Base-by-base conservation (phyloP, 2,888 invertebrate species). In the Augiades crinisus region DNA sequence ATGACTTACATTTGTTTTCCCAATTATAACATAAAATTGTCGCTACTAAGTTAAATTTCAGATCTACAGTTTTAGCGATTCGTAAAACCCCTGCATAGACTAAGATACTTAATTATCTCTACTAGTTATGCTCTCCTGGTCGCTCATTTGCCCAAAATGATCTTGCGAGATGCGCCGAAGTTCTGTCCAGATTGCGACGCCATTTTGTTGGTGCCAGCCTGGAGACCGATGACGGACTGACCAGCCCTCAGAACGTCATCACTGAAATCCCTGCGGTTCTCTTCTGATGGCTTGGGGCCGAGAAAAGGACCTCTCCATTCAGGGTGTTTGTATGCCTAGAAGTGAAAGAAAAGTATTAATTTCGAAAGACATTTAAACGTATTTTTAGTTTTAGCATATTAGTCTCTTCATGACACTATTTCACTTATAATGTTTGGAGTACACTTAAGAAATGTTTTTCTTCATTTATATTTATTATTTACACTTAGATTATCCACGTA, bases 241-340 rank as follows among this genome's bases (percentile, higher is more conserved):
- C 97, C 96, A 16, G 97, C 96, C 24, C 95, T 90, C 45, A 98
- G 88, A 60, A 95, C 95, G 61, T 95, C 94, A 63, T 96, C 95
- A 51, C 94, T 93, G 90, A 95, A 97, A 43, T 95, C 93, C 3
- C 96, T 91, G 47, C 91, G 91, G 84, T 96, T 95, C 72, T 96
- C 96, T 67, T 97, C 96, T 4, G 96, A 91, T 37, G 98, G 98
- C 70, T 92, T 93, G 0, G 98, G 97, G 44, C 98, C 98, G 45
- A 97, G 87, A 68, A 79, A 92, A 33, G 96, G 96, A 33, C 96
- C 96, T 54, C 93, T 92, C 94, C 94, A 96, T 82, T 96, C 96
- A 0, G 95, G 94, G 75, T 96, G 96, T 70, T 91, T 94, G 87
- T 96, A 94, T 0, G 95, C 93, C 92, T 95, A 72, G 2, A 71